Conservation (phyloP, 1,140 invertebrate genomes). For the Calliopsis andreniformis region DNA sequence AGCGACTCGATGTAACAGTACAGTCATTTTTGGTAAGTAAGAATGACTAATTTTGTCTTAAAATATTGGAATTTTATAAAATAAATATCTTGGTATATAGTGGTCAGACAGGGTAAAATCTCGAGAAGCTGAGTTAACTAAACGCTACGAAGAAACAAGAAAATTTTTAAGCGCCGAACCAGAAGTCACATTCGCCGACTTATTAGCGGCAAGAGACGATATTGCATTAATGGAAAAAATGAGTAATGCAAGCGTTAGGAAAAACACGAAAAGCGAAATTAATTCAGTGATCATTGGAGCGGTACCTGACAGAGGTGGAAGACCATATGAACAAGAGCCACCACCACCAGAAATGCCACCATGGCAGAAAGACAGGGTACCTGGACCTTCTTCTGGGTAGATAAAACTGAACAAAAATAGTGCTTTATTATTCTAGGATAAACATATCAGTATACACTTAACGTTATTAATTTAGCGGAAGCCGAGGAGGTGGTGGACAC, state of each 20-base stretch:
- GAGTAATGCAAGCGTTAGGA: conserved; percentile 89
- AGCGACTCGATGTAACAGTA: conserved; percentile 95
- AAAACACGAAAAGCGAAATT: conserved; percentile 90
- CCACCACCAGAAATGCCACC: conserved; percentile 98
- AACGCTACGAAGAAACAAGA: conserved; percentile 86
- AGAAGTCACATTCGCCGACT: conserved; percentile 85
- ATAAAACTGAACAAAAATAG: conserved; percentile 14
- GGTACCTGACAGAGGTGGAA: conserved; percentile 93
- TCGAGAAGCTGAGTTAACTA: conserved; percentile 88
- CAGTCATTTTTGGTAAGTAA: conserved; percentile 91
- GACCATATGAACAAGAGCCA: conserved; percentile 92
- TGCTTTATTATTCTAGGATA: neutral
- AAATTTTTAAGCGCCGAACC: conserved; percentile 84
- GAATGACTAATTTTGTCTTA: conserved; percentile 5
- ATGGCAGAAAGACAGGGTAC: conserved; percentile 87
- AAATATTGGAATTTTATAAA: conserved; percentile 11
- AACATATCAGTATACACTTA: conserved; percentile 13
- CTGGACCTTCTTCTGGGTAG: conserved; percentile 62
- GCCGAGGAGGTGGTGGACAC: conserved; percentile 62
- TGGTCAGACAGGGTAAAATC: conserved; percentile 92
- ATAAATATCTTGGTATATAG: conserved; percentile 77
- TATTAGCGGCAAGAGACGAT: conserved; percentile 92
- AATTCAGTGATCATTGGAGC: conserved; percentile 93
- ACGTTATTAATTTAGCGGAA: conserved; percentile 65
- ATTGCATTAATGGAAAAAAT: conserved; percentile 94